Conservation (phyloP, 2,113 vertebrate genomes). For the Ptilonorhynchus violaceus region DNA sequence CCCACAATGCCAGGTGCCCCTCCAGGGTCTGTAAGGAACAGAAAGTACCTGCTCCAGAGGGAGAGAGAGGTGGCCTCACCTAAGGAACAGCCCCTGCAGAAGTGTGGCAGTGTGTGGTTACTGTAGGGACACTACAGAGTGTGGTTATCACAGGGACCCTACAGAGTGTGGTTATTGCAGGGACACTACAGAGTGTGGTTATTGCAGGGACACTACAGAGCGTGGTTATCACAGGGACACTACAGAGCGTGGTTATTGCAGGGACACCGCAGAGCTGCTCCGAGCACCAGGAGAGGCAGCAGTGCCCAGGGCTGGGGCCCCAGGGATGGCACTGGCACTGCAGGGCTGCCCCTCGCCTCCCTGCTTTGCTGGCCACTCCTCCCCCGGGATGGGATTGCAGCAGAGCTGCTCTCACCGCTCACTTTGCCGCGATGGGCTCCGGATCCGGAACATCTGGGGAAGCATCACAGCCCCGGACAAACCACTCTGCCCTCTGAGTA, state of each 20-base stretch:
- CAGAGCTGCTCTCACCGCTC: not conserved
- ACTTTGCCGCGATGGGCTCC: fast-evolving
- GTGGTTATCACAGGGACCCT: no score
- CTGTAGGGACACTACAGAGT: not conserved
- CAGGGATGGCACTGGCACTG: not conserved
- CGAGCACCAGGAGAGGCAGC: not conserved
- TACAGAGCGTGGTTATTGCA: fast-evolving
- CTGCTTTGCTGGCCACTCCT: not conserved
- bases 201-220: no score
- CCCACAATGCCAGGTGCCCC: fast-evolving
- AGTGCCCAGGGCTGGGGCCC: not conserved
- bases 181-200: no score
- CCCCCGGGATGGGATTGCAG: not conserved
- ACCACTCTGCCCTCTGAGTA: not conserved
- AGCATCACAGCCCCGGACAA: not conserved
- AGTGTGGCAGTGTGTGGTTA: not conserved
- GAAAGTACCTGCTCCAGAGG: not conserved
- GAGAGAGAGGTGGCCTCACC: not conserved
- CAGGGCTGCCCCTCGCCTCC: not conserved
- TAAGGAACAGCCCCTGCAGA: not conserved
- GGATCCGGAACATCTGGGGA: not conserved
- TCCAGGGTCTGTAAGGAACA: fast-evolving
- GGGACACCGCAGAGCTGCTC: not conserved
- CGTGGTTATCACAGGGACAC: no score
- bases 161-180: no score